A percentile compares a stretch with the other conserved stretches of the same genome.
Conservation (phyloP, 2,888 invertebrate genomes). For the Athalia rosae region DNA sequence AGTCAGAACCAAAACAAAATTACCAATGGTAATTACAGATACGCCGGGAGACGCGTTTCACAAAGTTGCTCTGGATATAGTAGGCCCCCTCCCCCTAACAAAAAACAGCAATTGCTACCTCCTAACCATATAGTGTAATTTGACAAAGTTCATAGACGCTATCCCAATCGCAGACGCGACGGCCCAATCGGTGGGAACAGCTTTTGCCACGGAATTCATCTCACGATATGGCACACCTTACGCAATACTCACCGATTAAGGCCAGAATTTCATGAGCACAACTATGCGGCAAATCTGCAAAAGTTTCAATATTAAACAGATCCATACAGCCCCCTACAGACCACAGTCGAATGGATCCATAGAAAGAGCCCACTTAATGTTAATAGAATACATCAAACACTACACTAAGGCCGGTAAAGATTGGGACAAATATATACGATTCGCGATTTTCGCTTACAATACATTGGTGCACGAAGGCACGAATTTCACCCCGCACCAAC, state of each 20-base stretch:
- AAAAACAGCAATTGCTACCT: conserved; percentile 1
- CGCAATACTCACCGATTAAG: conserved; percentile 26
- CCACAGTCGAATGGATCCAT: conserved; percentile 27
- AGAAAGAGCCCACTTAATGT: background rate
- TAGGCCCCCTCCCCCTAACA: conserved; percentile 9
- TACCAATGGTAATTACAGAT: conserved; percentile 45
- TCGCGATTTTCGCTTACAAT: conserved; percentile 46
- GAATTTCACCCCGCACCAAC: background rate
- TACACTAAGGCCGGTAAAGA: too few species aligned
- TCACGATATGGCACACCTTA: too few species aligned
- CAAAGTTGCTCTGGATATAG: conserved; percentile 45
- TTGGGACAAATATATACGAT: conserved; percentile 44
- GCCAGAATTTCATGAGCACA: conserved; percentile 19
- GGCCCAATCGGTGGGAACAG: too few species aligned
- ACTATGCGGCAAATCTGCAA: background rate
- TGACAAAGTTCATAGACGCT: conserved; percentile 12
- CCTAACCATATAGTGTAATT: conserved; percentile 7
- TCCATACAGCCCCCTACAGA: conserved; percentile 2
- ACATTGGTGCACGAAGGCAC: conserved; percentile 9
- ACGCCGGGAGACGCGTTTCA: conserved; percentile 42
- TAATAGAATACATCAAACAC: conserved; percentile 11
- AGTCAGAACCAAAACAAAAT: background rate
- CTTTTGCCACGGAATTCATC: too few species aligned
- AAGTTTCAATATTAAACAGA: background rate
- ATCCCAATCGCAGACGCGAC: conserved; percentile 41